A percentile compares a stretch with the other conserved stretches of the same genome.
Evolutionary conservation across 2,113 vertebrate species (phyloP).

Genomic region (Ctenomys sociabilis): DNA sequence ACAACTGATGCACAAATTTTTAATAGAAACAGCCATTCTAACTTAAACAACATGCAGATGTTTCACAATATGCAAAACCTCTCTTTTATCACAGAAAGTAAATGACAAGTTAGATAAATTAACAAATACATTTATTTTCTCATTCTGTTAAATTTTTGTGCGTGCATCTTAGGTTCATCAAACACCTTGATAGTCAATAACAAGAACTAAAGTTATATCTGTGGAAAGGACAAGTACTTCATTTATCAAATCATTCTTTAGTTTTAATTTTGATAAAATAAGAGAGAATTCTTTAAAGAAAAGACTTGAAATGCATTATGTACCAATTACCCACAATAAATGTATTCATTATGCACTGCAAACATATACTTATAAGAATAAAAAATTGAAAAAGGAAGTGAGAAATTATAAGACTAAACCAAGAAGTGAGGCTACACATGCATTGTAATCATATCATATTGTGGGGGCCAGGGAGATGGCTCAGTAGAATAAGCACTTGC

Average conservation of each 20-base stretch:
- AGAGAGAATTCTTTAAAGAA: background rate
- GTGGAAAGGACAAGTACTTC: background rate
- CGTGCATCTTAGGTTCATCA: background rate
- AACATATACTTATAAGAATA: background rate
- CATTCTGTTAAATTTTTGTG: background rate
- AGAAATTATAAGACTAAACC: background rate
- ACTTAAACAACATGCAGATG: background rate
- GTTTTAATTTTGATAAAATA: background rate
- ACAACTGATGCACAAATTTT: background rate
- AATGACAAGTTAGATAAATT: background rate
- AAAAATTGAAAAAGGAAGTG: background rate
- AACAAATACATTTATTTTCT: background rate
- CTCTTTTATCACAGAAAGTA: constrained; percentile 6
- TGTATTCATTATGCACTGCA: background rate
- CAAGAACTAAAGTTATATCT: background rate
- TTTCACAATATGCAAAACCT: background rate
- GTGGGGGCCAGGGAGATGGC: too few relatives aligned
- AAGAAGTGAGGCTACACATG: background rate
- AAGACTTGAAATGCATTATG: background rate
- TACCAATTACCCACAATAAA: background rate
- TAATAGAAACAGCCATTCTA: background rate
- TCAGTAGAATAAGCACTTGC: too few relatives aligned
- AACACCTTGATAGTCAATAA: background rate
- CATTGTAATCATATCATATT: too few relatives aligned
- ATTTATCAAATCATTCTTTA: background rate